These are phyloP conservation scores for Tamandua tetradactyla DNA, from an alignment of 2,797 vertebrate genomes.

Conservation along the genomic window DNA sequence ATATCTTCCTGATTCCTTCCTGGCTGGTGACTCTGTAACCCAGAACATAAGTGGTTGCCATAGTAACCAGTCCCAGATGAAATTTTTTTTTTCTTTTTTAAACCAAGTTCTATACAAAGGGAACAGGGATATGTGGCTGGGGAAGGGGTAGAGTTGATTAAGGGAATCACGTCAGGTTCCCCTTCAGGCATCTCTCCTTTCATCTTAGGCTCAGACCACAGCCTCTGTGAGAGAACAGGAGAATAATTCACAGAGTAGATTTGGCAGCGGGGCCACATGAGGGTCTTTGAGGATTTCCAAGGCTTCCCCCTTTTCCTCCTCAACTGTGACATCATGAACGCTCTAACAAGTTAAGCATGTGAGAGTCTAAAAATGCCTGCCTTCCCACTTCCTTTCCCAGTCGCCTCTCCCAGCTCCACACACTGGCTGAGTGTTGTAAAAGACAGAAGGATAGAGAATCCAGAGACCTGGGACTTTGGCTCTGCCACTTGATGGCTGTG, in stretches of 20 bases:
- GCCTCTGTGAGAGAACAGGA: constrained; percentile 21
- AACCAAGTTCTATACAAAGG: not conserved
- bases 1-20: not conserved
- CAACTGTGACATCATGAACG: constrained; percentile 52
- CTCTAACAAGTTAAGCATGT: constrained; percentile 61
- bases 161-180: constrained; percentile 62
- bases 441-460: not conserved
- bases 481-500: accelerated
- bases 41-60: constrained; percentile 20
- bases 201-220: constrained; percentile 68
- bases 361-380: constrained; percentile 45
- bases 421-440: not conserved
- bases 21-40: not conserved
- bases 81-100: constrained; percentile 28
- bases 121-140: not conserved
- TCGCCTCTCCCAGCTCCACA: not conserved
- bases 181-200: constrained; percentile 67
- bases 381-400: not conserved
- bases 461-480: not conserved
- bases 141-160: not conserved
- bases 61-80: constrained; percentile 41
- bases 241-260: constrained; percentile 62
- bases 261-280: constrained; percentile 43
- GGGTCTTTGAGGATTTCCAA: constrained; percentile 27
- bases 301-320: constrained; percentile 38